Base-by-base conservation (phyloP, 1,140 invertebrate genomes). In the Zaprionus nigranus region DNA sequence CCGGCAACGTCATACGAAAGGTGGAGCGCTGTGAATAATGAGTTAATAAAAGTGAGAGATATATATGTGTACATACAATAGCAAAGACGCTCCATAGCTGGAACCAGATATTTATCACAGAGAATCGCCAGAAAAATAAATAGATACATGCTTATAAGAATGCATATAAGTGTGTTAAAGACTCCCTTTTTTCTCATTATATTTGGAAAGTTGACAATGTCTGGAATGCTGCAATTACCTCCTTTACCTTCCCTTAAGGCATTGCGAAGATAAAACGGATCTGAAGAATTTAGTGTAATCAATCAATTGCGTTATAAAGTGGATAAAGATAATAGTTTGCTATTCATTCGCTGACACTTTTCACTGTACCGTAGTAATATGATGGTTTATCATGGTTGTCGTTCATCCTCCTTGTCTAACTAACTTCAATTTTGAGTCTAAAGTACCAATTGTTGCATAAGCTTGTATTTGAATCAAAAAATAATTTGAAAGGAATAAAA, bases 91-190 rank as follows among this genome's bases (percentile, higher is more conserved):
- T 97, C 96, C 81, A 98, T 96, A 20, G 96, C 96, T 66, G 97
- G 97, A 78, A 98, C 96, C 87, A 98, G 97, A 93, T 97, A 98
- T 84, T 97, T 96, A 93, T 98, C 97, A 91, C 97, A 98, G 40
- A 97, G 96, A 80, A 96, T 94, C 3, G 96, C 97, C 86, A 98
- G 93, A 20, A 96, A 94, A 59, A 96, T 94, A 90, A 96, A 97
- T 73, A 97, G 95, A 93, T 98, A 98, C 62, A 96, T 94, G 2
- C 96, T 96, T 7, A 92, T 97, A 96, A 34, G 97, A 79, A n/a
- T 95, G 90, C 20, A 97, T 94, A 91, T 94, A 95, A 61, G 96
- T 95, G 92, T 95, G 93, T 93, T 94, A 93, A 68, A 96, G 93
- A 90, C 96, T 94, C 54, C 93, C 91, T 82, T 95, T 94, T n/a